Evolutionary conservation across 2,888 invertebrate genomes (phyloP).

Genomic region (Phyllotreta cruciferae): DNA sequence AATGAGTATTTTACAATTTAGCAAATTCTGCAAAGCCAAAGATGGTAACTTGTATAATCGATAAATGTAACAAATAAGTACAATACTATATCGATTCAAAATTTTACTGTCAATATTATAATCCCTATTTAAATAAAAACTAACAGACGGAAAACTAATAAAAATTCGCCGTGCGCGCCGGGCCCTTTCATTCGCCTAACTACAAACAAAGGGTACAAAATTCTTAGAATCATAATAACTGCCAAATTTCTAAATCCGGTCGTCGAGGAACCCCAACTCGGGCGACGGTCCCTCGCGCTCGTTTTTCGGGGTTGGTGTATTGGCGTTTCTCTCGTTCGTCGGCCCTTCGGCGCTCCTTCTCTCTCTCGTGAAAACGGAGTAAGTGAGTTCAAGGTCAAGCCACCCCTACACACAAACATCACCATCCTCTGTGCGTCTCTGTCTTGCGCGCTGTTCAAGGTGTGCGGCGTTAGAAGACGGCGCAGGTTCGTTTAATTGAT

Average conservation of each 20-base stretch:
- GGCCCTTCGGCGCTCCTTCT: conserved; percentile 20
- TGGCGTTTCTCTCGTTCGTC: conserved; percentile 23
- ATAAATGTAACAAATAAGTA: no score
- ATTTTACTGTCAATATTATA: conserved; percentile 1
- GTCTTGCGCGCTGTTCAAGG: conserved; percentile 31
- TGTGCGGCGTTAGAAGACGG: conserved; percentile 37
- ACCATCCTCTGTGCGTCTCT: conserved; percentile 36
- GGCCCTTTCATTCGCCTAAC: conserved; percentile 12
- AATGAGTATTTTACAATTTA: no score
- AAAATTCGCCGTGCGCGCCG: neutral
- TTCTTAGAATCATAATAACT: conserved; percentile 49
- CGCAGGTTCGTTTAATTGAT: conserved; percentile 46
- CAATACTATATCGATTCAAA: neutral
- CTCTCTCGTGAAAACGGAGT: conserved; percentile 26
- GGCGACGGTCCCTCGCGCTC: conserved; percentile 25
- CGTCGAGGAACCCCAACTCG: conserved; percentile 48
- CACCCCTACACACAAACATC: conserved; percentile 51
- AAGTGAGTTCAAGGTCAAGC: conserved; percentile 57
- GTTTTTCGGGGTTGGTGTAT: conserved; percentile 38
- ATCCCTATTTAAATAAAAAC: neutral
- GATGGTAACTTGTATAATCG: no score
- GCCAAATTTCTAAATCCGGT: conserved; percentile 55
- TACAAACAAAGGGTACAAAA: conserved; percentile 34
- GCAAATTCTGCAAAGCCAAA: no score
- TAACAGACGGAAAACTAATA: neutral